Evolutionary conservation across 2,113 vertebrate species (phyloP), one percentile per base, ranked within the genome.

Genomic region (Cyanistes caeruleus): DNA sequence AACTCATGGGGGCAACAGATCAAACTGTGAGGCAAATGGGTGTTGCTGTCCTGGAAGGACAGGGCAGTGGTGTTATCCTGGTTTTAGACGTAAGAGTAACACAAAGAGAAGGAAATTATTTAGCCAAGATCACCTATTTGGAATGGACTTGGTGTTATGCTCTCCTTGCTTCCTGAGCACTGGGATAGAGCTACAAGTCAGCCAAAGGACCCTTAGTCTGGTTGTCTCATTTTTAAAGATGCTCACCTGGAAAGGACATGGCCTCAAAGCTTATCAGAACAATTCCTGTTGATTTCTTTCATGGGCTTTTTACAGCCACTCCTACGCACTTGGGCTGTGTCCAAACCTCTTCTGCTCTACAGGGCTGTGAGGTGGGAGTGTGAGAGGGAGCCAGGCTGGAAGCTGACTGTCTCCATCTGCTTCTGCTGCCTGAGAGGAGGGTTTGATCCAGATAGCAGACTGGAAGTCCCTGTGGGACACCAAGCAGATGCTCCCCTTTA

Each of bases 351-450:
- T 87, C 49, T 67, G 87, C 77, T 94, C 67, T 75, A 13, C 72
- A 78, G 82, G 86, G 80, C 73, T 95, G 95, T 68, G 87, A 96
- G 90, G 95, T 90, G 75, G 95, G 92, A 94, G 96, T 93, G 79
- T 93, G 93, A 93, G 90, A 91, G 80, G 73, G 90, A 96, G 28
- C 49, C 44, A 74, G 85, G 85, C 92, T 96, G 90, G 68, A 41
- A 95, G 75, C 67, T 90, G 87, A 90, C 91, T 93, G 81, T 87
- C 78, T 94, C 90, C 95, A 94, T 96, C 93, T 97, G 93, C 79
- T 96, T 87, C 59, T 78, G 92, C 85, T 93, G 96, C 93, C 86
- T 90, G 80, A 39, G 49, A 84, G 93, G n/a, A 58, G 60, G 49
- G 25, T 35, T 64, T 59, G 83, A 90, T 92, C 55, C 85, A 93